Evolutionary conservation across 2,797 vertebrate genomes (phyloP).

Genomic region (Rhinatrema bivittatum): DNA sequence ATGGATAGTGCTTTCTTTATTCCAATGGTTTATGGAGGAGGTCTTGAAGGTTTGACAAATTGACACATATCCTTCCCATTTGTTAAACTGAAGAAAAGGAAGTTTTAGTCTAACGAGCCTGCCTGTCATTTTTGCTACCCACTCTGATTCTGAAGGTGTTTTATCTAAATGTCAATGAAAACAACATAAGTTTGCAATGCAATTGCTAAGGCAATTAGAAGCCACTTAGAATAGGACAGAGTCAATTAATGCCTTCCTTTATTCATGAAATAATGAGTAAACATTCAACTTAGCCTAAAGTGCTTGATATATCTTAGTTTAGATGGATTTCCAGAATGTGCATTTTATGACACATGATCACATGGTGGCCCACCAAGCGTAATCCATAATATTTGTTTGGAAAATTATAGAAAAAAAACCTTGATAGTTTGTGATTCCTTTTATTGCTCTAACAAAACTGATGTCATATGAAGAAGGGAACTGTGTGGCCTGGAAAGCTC

Average conservation of each 20-base stretch:
- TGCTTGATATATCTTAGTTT: too few species aligned
- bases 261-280: too few species aligned
- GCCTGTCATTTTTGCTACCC: neutral
- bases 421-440: too few species aligned
- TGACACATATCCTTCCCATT: neutral
- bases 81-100: conserved; percentile 3
- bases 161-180: conserved; percentile 14
- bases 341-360: too few species aligned
- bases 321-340: too few species aligned
- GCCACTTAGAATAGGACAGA: conserved; percentile 8
- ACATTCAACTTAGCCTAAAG: too few species aligned
- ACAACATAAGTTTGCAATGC: conserved; percentile 11
- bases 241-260: conserved; percentile 28
- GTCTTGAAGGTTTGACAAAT: conserved; percentile 10
- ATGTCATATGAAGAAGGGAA: too few species aligned
- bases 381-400: too few species aligned
- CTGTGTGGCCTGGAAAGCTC: too few species aligned
- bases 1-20: conserved; percentile 1
- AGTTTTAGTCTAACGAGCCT: neutral
- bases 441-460: too few species aligned
- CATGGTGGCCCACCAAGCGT: too few species aligned
- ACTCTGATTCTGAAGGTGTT: neutral
- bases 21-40: neutral
- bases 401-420: too few species aligned
- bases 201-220: conserved; percentile 8